Percentiles rank a stretch among this genome's conserved stretches.
Evolutionary conservation across 2,797 vertebrate genomes (phyloP).

Genomic region (Gymnocypris eckloni): DNA sequence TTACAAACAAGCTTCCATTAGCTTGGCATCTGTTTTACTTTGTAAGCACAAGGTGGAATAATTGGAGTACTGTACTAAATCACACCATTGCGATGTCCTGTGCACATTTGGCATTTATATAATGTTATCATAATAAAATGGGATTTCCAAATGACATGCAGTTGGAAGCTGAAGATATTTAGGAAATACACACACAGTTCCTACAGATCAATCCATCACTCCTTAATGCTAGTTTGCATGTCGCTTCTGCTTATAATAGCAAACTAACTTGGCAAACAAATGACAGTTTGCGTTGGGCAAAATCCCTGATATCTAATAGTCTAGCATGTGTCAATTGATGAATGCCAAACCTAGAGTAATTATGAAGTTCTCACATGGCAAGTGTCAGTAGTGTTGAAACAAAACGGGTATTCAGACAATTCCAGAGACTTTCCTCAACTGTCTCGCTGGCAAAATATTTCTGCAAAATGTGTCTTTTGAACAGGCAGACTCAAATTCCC

Average conservation of each 20-base stretch:
- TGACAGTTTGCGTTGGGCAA: constrained; percentile 23
- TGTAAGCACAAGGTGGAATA: constrained; percentile 41
- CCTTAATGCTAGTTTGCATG: neutral
- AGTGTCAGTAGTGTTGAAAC: constrained; percentile 42
- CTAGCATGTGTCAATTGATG: constrained; percentile 10
- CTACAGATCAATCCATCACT: constrained; percentile 12
- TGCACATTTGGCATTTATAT: constrained; percentile 30
- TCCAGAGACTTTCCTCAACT: constrained; percentile 32
- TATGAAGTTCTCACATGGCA: constrained; percentile 5
- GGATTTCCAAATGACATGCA: neutral
- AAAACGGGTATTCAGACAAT: constrained; percentile 36
- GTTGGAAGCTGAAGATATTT: constrained; percentile 5
- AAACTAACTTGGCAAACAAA: constrained; percentile 14
- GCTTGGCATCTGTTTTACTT: constrained; percentile 40
- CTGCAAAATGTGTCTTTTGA: constrained; percentile 35
- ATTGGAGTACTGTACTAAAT: constrained; percentile 46
- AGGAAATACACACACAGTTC: constrained; percentile 15
- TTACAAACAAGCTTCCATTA: neutral
- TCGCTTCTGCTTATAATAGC: neutral
- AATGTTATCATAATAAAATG: constrained; percentile 26
- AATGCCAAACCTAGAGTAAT: constrained; percentile 4
- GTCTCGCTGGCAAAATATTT: constrained; percentile 26
- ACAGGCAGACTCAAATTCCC: constrained; percentile 32
- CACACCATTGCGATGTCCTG: constrained; percentile 38
- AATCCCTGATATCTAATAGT: constrained; percentile 20